phyloP scores from a whole-genome alignment of 2,797 vertebrate species.

The Rousettus madagascariensis region DNA sequence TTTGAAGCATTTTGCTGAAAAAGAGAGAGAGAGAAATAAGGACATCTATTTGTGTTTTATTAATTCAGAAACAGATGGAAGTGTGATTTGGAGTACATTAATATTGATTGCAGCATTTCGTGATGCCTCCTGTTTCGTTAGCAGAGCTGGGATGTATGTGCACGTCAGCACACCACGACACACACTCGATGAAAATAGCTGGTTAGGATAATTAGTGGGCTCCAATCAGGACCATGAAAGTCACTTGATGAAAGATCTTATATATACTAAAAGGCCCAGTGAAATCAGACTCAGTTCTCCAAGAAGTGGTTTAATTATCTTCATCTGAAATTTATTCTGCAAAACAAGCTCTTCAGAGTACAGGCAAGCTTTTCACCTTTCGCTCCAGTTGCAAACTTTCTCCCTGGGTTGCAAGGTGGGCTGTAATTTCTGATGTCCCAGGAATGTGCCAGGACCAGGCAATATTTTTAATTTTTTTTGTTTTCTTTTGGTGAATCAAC shows the following conservation, averaged over 20 bases:
- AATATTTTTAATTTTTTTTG: neutral
- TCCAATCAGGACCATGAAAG: constrained; percentile 78
- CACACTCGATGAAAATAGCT: constrained; percentile 65
- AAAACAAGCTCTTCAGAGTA: constrained; percentile 71
- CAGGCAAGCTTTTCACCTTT: constrained; percentile 75
- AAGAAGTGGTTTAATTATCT: constrained; percentile 80
- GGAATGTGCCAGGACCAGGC: neutral
- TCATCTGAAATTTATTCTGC: constrained; percentile 79
- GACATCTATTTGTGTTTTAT: constrained; percentile 78
- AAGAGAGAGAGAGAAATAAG: constrained; percentile 76
- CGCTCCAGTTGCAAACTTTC: constrained; percentile 64
- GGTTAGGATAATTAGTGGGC: constrained; percentile 77
- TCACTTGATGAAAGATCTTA: constrained; percentile 79
- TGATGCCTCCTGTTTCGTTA: constrained; percentile 48
- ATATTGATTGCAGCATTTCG: constrained; percentile 76
- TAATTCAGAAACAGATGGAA: constrained; percentile 76
- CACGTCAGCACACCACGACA: constrained; percentile 65
- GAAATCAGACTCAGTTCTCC: constrained; percentile 78
- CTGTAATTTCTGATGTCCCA: neutral
- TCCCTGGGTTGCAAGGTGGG: neutral
- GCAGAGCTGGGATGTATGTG: constrained; percentile 65
- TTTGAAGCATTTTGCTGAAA: constrained; percentile 95
- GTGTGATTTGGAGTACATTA: constrained; percentile 72
- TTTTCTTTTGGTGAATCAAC: neutral
- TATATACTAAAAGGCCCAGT: constrained; percentile 75